Evolutionary conservation across 2,113 vertebrate species (phyloP), one percentile per base, ranked within the genome.

Genomic region (Apteryx owenii): DNA sequence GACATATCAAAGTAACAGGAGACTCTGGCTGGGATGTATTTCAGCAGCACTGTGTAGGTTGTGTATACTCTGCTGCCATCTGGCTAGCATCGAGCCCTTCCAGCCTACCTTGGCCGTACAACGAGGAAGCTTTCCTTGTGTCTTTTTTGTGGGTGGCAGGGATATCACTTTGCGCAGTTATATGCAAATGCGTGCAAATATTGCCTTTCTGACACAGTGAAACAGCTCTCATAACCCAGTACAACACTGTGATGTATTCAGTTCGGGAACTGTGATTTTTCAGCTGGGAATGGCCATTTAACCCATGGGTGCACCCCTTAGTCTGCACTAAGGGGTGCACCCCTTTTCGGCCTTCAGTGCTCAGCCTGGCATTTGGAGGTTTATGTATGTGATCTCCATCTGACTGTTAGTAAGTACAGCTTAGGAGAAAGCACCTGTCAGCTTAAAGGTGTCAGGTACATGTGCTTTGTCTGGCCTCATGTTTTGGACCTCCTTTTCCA

Each of bases 1-100:
- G 70, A 64, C 91, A 64, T 38, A 26, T 0, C 0, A 4, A 71
- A 51, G 50, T 38, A 75, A 54, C 25, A 90, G 38, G 78, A 88
- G 31, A 5, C 9, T 1, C 0, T 3, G 69, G 25, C 71, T 61
- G 76, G 36, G 64, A 4, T 7, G 5, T 1, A 1, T 54, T 68
- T 36, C 53, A 64, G 92, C 83, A 81, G 81, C 61, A 53, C 7
- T 2, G 46, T 58, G 46, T 23, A 62, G 54, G 79, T 69, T 94
- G 94, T 82, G 66, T 48, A 96, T 76, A 18, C 92, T 96, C 93
- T 88, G 92, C 94, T 95, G 96, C 93, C 93, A 95, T 81, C 88
- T 96, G 90, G 94, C 91, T 93, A 92, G 46, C 0, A 0, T 10
- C 1, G 5, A 68, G 81, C 71, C 89, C 64, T 94, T 87, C 84